Percentiles rank a stretch among this genome's conserved stretches.
Evolutionary conservation across 2,888 invertebrate species (phyloP).

Genomic region (Amaurobius ferox): DNA sequence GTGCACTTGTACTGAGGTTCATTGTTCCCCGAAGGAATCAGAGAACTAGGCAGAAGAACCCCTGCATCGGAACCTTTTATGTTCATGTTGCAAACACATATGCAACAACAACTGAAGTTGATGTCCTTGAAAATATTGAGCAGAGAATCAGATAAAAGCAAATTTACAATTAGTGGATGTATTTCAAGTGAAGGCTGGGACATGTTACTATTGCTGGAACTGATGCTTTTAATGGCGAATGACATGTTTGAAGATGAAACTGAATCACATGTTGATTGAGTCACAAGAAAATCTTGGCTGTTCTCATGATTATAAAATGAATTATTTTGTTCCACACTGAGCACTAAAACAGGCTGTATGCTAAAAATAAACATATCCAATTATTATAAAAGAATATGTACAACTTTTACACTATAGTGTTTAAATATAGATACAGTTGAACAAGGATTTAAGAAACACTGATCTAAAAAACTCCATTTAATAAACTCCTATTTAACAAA

Average conservation of each 20-base stretch:
- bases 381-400: too few relatives aligned
- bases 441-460: too few relatives aligned
- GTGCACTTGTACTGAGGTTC: constrained; percentile 92
- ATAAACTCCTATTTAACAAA: too few relatives aligned
- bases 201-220: constrained; percentile 78
- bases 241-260: constrained; percentile 84
- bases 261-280: constrained; percentile 82
- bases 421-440: too few relatives aligned
- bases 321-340: neutral
- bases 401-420: too few relatives aligned
- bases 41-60: constrained; percentile 69
- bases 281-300: neutral
- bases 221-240: constrained; percentile 85
- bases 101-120: constrained; percentile 98
- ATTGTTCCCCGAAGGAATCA: constrained; percentile 68
- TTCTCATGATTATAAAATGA: neutral
- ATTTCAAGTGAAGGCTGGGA: constrained; percentile 82
- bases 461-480: too few relatives aligned
- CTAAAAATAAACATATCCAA: too few relatives aligned
- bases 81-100: constrained; percentile 98
- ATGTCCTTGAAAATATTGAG: constrained; percentile 98
- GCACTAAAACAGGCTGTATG: neutral
- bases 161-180: constrained; percentile 92
- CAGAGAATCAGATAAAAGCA: constrained; percentile 94
- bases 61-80: constrained; percentile 93